phyloP scores from a whole-genome alignment of 2,888 invertebrate species.

The Dastarcus helophoroides region DNA sequence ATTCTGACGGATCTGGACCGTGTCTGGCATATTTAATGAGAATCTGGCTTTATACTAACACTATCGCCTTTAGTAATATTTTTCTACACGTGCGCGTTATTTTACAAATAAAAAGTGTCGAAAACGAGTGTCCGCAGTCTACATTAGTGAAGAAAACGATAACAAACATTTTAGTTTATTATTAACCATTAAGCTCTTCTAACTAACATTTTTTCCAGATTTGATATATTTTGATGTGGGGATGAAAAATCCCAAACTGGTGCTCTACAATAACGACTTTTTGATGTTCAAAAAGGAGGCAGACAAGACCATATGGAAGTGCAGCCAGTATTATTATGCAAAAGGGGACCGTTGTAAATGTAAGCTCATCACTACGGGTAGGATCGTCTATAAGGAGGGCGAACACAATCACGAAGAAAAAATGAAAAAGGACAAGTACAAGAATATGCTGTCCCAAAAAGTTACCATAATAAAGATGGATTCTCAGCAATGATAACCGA shows the following conservation, averaged over 20 bases:
- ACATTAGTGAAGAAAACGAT: too few relatives aligned
- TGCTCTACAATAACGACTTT: constrained; percentile 20
- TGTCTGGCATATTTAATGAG: too few relatives aligned
- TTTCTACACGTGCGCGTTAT: too few relatives aligned
- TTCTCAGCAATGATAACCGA: background rate
- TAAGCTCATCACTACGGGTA: constrained; percentile 19
- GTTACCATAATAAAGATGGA: constrained; percentile 20
- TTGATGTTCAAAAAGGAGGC: constrained; percentile 16
- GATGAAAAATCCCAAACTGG: constrained; percentile 23
- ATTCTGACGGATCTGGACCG: too few relatives aligned
- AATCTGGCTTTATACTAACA: too few relatives aligned
- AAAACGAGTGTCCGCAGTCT: too few relatives aligned
- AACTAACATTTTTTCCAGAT: constrained; percentile 18
- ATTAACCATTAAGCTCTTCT: too few relatives aligned
- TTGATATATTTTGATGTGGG: constrained; percentile 22
- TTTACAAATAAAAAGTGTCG: too few relatives aligned
- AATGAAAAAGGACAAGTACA: constrained; percentile 15
- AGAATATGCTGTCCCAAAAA: constrained; percentile 21
- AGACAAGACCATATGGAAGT: constrained; percentile 21
- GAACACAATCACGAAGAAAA: constrained; percentile 21
- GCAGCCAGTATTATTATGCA: constrained; percentile 20
- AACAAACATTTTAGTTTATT: too few relatives aligned
- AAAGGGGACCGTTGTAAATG: constrained; percentile 19
- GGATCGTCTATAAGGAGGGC: constrained; percentile 16
- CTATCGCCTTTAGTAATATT: too few relatives aligned